Conservation (phyloP, 2,797 vertebrate genomes). For the Rousettus madagascariensis region DNA sequence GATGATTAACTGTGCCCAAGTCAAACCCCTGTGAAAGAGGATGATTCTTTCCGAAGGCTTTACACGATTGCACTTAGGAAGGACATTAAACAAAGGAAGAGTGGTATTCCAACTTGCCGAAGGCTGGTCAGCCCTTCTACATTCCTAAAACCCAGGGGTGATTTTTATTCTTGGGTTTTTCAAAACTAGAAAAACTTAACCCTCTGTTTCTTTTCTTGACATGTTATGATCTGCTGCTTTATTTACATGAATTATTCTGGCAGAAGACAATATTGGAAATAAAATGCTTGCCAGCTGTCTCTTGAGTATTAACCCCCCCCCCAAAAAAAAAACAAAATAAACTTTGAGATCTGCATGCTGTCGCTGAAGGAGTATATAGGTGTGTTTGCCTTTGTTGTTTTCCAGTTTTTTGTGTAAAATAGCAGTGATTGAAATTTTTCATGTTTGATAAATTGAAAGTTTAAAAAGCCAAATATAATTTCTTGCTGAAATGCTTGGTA, state of each 20-base stretch:
- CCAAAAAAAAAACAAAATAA: background rate
- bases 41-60: background rate
- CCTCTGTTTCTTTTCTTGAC: background rate
- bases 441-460: conserved; percentile 45
- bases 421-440: conserved; percentile 30
- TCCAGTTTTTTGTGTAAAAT: conserved; percentile 8
- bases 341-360: conserved; percentile 4
- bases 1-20: conserved; percentile 67
- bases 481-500: background rate
- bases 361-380: background rate
- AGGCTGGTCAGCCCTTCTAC: background rate
- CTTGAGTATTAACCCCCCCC: background rate
- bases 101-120: background rate
- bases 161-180: conserved; percentile 46
- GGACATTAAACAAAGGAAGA: conserved; percentile 11
- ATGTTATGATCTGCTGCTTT: conserved; percentile 56
- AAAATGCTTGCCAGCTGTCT: conserved; percentile 45
- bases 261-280: conserved; percentile 70
- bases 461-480: conserved; percentile 11
- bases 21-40: conserved; percentile 58
- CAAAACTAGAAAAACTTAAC: conserved; percentile 40
- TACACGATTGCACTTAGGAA: conserved; percentile 28
- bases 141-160: background rate
- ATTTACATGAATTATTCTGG: conserved; percentile 55
- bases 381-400: conserved; percentile 22